phyloP scores from a whole-genome alignment of 2,113 vertebrate species.

The Hirundichthys speculiger region DNA sequence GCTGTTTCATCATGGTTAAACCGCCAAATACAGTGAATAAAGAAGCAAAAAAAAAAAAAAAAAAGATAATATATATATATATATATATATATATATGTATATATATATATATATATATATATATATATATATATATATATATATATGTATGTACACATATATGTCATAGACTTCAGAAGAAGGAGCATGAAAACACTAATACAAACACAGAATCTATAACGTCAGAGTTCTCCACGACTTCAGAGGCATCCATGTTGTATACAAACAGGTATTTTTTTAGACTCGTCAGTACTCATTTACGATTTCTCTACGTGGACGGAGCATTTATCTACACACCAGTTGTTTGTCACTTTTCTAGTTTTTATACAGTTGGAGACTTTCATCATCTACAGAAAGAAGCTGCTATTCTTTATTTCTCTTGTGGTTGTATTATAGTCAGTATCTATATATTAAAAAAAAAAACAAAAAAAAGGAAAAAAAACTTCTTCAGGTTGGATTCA shows the following conservation, averaged over 20 bases:
- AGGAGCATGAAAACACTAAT: slow-evolving; percentile 24
- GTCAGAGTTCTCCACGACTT: slow-evolving; percentile 43
- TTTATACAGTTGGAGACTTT: slow-evolving; percentile 96
- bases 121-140: no score
- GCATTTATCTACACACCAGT: slow-evolving; percentile 89
- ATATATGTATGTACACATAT: no score
- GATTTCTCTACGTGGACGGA: slow-evolving; percentile 77
- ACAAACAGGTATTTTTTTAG: slow-evolving; percentile 77
- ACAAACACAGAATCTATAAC: slow-evolving; percentile 35
- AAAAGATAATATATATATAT: no score
- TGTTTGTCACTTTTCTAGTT: slow-evolving; percentile 97
- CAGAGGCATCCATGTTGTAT: slow-evolving; percentile 62
- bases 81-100: no score
- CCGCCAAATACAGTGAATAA: slow-evolving; percentile 30
- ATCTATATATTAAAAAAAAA: slow-evolving; percentile 69
- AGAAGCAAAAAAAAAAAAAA: slow-evolving; percentile 29
- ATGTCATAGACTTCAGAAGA: slow-evolving; percentile 29
- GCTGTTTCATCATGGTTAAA: slow-evolving; percentile 49
- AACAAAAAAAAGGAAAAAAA: slow-evolving; percentile 49
- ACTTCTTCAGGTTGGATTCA: slow-evolving; percentile 89
- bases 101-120: no score
- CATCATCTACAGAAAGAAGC: slow-evolving; percentile 97
- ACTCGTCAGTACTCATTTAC: slow-evolving; percentile 80
- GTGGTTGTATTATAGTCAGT: slow-evolving; percentile 90
- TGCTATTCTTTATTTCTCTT: slow-evolving; percentile 96